Percentiles rank a stretch among this genome's conserved stretches.
phyloP scores from a whole-genome alignment of 2,888 invertebrate species.

The Kryphioiulus occultus region DNA sequence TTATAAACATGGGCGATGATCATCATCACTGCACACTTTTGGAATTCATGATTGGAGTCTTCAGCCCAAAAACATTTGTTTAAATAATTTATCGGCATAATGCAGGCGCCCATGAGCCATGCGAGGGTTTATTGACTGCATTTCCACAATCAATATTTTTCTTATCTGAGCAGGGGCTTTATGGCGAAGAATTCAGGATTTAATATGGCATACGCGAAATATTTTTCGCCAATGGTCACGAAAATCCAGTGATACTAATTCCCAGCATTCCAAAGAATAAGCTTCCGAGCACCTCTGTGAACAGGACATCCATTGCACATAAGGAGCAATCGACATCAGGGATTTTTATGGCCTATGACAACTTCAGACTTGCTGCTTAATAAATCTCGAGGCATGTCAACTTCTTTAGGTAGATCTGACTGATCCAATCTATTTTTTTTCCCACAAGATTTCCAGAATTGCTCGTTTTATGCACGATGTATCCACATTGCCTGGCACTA shows the following conservation, averaged over 20 bases:
- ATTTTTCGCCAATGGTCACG: background rate
- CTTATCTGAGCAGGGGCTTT: background rate
- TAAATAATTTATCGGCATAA: slow-evolving; percentile 31
- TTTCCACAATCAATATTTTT: slow-evolving; percentile 28
- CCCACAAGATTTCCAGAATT: too few relatives aligned
- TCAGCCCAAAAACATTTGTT: background rate
- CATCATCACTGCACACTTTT: background rate
- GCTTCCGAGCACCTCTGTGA: background rate
- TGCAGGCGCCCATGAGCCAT: slow-evolving; percentile 14
- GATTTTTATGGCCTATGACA: background rate
- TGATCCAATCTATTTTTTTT: too few relatives aligned
- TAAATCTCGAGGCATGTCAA: background rate
- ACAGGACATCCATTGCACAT: background rate
- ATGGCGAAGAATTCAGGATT: background rate
- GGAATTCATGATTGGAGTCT: background rate
- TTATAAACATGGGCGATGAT: background rate
- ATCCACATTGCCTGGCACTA: too few relatives aligned
- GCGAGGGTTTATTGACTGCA: background rate
- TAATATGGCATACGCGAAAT: background rate
- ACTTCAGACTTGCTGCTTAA: background rate
- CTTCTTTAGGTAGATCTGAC: background rate
- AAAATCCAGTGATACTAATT: background rate
- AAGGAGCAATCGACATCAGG: background rate
- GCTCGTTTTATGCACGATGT: too few relatives aligned
- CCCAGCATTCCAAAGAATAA: background rate